A percentile compares a stretch with the other conserved stretches of the same genome.
phyloP scores from a whole-genome alignment of 64 coral and sea anemone genomes.

The Acropora tenuis region DNA sequence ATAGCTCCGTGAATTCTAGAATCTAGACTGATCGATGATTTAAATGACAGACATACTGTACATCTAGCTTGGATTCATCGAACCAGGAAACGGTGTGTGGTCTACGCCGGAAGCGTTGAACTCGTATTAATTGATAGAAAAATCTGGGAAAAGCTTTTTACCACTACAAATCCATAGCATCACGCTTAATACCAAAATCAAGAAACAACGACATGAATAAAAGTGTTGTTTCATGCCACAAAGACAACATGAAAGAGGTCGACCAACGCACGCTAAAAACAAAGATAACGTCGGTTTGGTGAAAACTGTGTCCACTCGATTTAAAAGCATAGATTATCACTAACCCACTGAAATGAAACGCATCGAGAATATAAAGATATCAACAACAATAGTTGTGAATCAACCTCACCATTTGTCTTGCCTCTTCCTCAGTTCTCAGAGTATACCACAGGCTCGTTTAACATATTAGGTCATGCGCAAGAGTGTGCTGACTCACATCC shows the following conservation, averaged over 20 bases:
- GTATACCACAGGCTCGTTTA: conserved; percentile 11
- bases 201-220: neutral
- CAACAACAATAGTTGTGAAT: neutral
- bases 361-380: neutral
- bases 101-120: no score
- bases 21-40: no score
- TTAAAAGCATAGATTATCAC: neutral
- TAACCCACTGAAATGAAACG: neutral
- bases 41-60: no score
- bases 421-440: neutral
- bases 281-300: neutral
- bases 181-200: no score
- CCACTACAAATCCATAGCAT: no score
- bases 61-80: no score
- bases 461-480: conserved; percentile 1
- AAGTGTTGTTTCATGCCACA: neutral
- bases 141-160: no score
- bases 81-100: no score
- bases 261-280: no score
- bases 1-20: no score
- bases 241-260: neutral
- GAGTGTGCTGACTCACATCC: conserved; percentile 50
- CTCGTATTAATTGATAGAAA: no score
- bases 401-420: conserved; percentile 9
- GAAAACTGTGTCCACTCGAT: neutral